phyloP scores from a whole-genome alignment of 2,113 vertebrate species.

The Ctenomys sociabilis region DNA sequence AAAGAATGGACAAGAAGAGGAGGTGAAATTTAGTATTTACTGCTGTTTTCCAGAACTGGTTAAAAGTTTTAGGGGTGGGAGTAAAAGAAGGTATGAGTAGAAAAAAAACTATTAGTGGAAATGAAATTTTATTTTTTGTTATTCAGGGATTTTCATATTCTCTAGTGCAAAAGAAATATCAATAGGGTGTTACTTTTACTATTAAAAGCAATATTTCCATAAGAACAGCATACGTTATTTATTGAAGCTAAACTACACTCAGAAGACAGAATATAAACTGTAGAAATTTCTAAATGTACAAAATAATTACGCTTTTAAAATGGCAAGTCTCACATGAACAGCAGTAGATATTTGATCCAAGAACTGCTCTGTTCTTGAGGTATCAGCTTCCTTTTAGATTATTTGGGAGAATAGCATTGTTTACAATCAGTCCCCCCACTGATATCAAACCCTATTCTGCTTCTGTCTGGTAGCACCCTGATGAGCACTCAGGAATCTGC shows the following conservation, averaged over 20 bases:
- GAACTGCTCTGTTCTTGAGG: background rate
- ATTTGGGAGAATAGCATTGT: background rate
- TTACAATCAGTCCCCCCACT: background rate
- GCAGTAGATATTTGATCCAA: background rate
- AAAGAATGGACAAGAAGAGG: conserved; percentile 43
- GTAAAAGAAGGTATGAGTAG: background rate
- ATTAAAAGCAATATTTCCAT: conserved; percentile 2
- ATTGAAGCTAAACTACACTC: background rate
- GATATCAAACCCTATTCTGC: background rate
- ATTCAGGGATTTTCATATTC: background rate
- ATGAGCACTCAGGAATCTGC: background rate
- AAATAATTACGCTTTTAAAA: background rate
- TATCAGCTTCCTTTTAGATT: conserved; percentile 6
- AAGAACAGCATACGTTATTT: conserved; percentile 24
- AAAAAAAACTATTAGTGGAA: conserved; percentile 1
- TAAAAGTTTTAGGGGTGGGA: conserved; percentile 44
- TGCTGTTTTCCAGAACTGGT: conserved; percentile 16
- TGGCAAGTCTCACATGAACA: background rate
- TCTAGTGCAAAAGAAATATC: background rate
- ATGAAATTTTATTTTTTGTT: background rate
- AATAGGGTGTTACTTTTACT: background rate
- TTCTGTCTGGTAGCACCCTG: background rate
- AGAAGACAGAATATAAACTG: background rate
- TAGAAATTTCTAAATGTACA: background rate
- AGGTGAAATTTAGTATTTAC: conserved; percentile 20